phyloP scores from a whole-genome alignment of 2,797 vertebrate genomes.

The Enteromius radiatus region DNA sequence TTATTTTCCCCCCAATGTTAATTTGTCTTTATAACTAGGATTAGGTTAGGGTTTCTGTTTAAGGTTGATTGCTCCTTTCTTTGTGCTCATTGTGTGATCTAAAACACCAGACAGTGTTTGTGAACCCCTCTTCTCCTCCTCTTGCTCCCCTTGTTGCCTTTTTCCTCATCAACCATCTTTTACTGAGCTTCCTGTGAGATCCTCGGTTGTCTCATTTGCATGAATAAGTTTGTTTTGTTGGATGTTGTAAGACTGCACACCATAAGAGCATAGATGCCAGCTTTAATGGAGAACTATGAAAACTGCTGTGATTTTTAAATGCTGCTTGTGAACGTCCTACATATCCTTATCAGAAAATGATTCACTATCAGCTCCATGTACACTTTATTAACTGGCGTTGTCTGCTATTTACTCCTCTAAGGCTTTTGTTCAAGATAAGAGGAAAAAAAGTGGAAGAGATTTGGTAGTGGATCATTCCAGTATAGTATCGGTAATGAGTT shows the following conservation, averaged over 20 bases:
- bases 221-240: constrained; percentile 1
- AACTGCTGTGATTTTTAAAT: not conserved
- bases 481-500: not conserved
- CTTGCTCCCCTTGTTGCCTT: constrained; percentile 6
- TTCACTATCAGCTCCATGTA: not conserved
- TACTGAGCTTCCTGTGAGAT: not conserved
- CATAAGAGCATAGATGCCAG: not conserved
- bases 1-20: not conserved
- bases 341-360: not conserved
- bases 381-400: constrained; percentile 5
- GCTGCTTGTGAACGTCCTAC: not conserved
- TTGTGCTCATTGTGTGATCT: constrained; percentile 24
- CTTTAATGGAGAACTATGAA: not conserved
- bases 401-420: not conserved
- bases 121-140: constrained; percentile 13
- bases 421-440: not conserved
- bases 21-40: not conserved
- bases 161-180: not conserved
- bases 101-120: constrained; percentile 24
- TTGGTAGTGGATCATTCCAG: constrained; percentile 7
- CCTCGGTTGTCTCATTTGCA: constrained; percentile 20
- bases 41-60: constrained; percentile 1
- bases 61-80: constrained; percentile 2
- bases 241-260: not conserved
- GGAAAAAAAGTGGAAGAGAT: not conserved